A percentile compares a stretch with the other conserved stretches of the same genome.
Conservation (phyloP, 2,797 vertebrate genomes). For the Enoplosus armatus region DNA sequence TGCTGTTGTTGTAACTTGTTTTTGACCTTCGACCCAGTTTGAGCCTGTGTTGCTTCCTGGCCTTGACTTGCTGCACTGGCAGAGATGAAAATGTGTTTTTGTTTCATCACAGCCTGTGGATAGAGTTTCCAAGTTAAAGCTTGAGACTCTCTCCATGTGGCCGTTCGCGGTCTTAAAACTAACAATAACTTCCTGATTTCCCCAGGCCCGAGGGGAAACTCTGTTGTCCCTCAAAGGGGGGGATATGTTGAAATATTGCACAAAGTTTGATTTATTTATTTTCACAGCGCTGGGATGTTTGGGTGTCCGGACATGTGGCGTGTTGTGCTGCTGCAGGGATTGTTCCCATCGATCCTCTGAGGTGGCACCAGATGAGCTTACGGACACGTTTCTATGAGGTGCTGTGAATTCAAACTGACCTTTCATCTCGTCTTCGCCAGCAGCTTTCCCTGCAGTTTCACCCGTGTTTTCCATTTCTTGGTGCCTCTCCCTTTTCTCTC, state of each 20-base stretch:
- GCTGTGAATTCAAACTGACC: conserved; percentile 15
- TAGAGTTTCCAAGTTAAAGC: conserved; percentile 36
- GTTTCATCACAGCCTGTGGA: conserved; percentile 50
- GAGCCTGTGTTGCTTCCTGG: conserved; percentile 22
- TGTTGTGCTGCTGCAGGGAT: conserved; percentile 1
- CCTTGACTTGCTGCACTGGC: conserved; percentile 6
- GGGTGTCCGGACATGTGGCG: not conserved
- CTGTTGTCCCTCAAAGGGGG: conserved; percentile 4
- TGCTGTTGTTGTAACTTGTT: conserved; percentile 40
- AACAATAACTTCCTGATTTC: conserved; percentile 62
- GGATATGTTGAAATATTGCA: conserved; percentile 10
- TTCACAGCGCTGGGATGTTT: not conserved
- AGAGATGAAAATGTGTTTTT: conserved; percentile 54
- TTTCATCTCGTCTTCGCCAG: not conserved
- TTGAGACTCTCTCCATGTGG: conserved; percentile 75
- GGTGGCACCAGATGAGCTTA: not conserved
- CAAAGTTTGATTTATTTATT: conserved; percentile 12
- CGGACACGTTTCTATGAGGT: not conserved
- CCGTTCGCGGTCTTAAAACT: conserved; percentile 80
- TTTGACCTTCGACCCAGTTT: conserved; percentile 45
- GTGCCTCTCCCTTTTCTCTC: not conserved
- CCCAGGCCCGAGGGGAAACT: not conserved
- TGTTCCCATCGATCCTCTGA: conserved; percentile 18
- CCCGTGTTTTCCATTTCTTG: not conserved
- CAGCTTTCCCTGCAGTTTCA: not conserved